Evolutionary conservation across 2,113 vertebrate species (phyloP).

Genomic region (Albula glossodonta): DNA sequence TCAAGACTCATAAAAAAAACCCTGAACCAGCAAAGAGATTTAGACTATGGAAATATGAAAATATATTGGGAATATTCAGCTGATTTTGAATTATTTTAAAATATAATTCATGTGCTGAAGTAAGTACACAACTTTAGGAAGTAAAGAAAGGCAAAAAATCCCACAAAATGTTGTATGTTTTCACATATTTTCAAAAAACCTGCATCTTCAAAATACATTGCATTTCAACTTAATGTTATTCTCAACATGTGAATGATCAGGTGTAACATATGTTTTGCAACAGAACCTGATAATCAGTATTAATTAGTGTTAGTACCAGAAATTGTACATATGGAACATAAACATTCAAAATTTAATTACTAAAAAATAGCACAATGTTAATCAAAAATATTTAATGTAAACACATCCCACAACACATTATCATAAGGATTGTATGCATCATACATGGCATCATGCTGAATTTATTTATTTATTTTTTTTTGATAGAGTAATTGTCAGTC

Average conservation of each 20-base stretch:
- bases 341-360: too few species aligned
- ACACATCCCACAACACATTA: too few species aligned
- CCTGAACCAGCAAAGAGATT: not conserved
- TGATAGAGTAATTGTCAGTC: too few species aligned
- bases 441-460: too few species aligned
- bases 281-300: too few species aligned
- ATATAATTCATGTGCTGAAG: not conserved
- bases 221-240: not conserved
- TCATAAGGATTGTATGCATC: too few species aligned
- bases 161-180: not conserved
- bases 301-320: too few species aligned
- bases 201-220: not conserved
- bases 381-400: too few species aligned
- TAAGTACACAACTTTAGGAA: not conserved
- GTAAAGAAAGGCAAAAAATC: not conserved
- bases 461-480: too few species aligned
- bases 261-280: too few species aligned
- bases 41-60: not conserved
- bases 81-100: not conserved
- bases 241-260: not conserved
- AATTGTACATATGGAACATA: too few species aligned
- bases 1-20: not conserved
- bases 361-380: too few species aligned
- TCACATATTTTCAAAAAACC: not conserved
- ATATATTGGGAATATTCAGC: not conserved